phyloP scores from a whole-genome alignment of 2,797 vertebrate genomes.

The Halcyon leucocephala region DNA sequence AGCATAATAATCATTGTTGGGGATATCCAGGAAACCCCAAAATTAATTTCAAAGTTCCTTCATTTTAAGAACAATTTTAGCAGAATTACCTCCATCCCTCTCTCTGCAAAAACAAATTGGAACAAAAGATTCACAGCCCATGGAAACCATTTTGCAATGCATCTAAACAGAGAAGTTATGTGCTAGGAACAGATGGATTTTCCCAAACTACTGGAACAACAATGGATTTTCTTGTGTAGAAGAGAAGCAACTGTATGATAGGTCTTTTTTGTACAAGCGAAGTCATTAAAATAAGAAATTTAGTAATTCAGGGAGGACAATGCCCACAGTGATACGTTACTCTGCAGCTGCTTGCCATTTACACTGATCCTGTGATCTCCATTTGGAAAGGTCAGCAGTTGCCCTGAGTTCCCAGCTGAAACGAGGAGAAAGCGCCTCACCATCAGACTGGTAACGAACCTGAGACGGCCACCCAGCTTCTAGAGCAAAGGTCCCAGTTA shows the following conservation, averaged over 20 bases:
- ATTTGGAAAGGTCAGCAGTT: constrained; percentile 56
- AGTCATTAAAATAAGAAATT: constrained; percentile 61
- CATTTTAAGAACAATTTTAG: not conserved
- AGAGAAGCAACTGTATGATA: not conserved
- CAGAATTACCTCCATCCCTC: not conserved
- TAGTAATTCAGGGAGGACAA: constrained; percentile 56
- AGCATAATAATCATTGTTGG: not conserved
- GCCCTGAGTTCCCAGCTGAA: constrained; percentile 32
- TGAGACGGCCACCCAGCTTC: not conserved
- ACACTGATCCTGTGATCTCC: constrained; percentile 53
- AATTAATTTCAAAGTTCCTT: not conserved
- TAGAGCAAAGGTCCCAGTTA: not conserved
- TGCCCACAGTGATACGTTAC: constrained; percentile 50
- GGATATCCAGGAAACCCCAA: not conserved
- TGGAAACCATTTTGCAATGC: not conserved
- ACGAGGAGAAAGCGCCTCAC: not conserved
- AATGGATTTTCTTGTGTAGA: constrained; percentile 33
- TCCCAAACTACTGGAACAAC: constrained; percentile 25
- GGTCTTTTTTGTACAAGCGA: not conserved
- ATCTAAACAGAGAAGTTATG: constrained; percentile 34
- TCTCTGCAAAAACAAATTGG: not conserved
- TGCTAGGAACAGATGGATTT: constrained; percentile 2
- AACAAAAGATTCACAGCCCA: not conserved
- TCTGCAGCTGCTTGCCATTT: constrained; percentile 62
- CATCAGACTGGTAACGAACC: not conserved